Conservation (phyloP, 2,113 vertebrate species). For the Elgaria multicarinata region DNA sequence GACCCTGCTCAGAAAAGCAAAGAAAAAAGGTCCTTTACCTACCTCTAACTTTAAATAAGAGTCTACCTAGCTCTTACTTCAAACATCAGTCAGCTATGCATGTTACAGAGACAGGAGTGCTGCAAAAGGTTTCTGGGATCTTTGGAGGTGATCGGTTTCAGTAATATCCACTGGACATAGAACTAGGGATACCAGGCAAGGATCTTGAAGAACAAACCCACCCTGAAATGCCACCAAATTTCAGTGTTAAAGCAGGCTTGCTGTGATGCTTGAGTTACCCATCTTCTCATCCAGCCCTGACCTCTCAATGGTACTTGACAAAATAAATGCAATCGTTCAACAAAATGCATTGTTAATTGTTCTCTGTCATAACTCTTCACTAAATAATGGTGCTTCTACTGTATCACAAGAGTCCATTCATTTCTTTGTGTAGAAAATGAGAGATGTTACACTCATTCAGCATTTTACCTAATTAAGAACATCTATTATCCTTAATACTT, state of each 20-base stretch:
- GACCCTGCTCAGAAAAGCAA: too few relatives aligned
- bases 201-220: background rate
- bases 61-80: too few relatives aligned
- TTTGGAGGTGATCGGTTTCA: too few relatives aligned
- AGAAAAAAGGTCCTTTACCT: too few relatives aligned
- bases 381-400: slow-evolving; percentile 2
- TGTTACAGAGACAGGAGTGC: too few relatives aligned
- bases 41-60: too few relatives aligned
- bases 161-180: too few relatives aligned
- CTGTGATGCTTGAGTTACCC: background rate
- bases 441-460: background rate
- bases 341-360: background rate
- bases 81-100: too few relatives aligned
- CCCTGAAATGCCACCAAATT: background rate
- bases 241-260: background rate
- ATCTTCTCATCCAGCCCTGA: background rate
- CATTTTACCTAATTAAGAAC: slow-evolving; percentile 12
- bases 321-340: background rate
- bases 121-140: too few relatives aligned
- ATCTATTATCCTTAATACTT: slow-evolving; percentile 8
- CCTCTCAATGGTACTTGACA: background rate
- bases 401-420: background rate
- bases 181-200: too few relatives aligned
- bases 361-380: background rate
- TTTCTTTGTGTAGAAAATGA: background rate